Conservation (phyloP, 2,113 vertebrate genomes). For the Oenanthe melanoleuca region DNA sequence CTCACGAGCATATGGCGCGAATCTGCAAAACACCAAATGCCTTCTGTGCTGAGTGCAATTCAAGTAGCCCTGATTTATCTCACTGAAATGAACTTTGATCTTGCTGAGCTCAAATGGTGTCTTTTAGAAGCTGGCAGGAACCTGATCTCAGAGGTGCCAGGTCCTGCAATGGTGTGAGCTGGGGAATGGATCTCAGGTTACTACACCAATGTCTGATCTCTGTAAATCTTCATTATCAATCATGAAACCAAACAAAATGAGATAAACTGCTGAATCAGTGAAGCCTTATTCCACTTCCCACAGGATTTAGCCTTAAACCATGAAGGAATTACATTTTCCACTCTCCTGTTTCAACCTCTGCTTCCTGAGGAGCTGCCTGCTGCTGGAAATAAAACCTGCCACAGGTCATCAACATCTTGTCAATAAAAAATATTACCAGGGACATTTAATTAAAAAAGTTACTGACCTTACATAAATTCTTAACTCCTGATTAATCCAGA, state of each 20-base stretch:
- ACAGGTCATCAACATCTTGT: neutral
- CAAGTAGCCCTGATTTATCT: neutral
- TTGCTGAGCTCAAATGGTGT: neutral
- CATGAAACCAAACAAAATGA: neutral
- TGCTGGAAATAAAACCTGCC: neutral
- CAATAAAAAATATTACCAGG: neutral
- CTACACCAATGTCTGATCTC: neutral
- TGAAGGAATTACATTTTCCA: neutral
- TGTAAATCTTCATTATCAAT: neutral
- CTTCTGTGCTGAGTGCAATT: neutral
- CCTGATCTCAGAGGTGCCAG: neutral
- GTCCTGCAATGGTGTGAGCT: neutral
- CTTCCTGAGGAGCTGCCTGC: neutral
- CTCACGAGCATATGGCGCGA: neutral
- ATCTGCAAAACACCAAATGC: neutral
- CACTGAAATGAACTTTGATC: neutral
- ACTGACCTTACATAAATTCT: conserved; percentile 21
- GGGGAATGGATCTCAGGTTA: neutral
- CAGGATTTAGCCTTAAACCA: neutral
- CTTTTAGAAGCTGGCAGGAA: neutral
- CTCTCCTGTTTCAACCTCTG: neutral
- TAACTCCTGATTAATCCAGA: conserved; percentile 30
- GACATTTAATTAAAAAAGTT: neutral
- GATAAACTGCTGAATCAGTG: neutral
- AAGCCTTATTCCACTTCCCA: neutral